phyloP scores from a whole-genome alignment of 2,797 vertebrate genomes.

The Carapus acus region DNA sequence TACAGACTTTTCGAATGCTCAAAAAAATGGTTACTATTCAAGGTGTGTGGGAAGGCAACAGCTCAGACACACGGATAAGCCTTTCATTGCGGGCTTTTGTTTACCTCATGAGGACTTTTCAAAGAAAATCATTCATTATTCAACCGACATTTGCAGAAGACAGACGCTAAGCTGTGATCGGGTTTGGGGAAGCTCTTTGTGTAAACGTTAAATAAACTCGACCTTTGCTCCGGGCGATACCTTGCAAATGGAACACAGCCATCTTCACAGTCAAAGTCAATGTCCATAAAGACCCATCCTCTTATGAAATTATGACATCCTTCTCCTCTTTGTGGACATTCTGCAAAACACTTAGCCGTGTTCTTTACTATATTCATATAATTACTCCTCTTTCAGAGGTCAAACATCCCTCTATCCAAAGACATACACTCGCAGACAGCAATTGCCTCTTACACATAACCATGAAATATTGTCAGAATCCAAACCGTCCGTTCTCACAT shows the following conservation, averaged over 20 bases:
- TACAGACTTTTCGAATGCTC: slow-evolving; percentile 21
- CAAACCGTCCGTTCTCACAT: slow-evolving; percentile 15
- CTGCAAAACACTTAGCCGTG: background rate
- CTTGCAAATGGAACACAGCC: slow-evolving; percentile 27
- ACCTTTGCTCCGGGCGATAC: slow-evolving; percentile 51
- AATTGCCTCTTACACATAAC: background rate
- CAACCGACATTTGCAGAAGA: slow-evolving; percentile 44
- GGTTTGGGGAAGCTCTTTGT: slow-evolving; percentile 43
- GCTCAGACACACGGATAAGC: slow-evolving; percentile 45
- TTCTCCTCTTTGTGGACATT: background rate
- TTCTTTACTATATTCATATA: slow-evolving; percentile 3
- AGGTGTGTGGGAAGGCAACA: slow-evolving; percentile 57
- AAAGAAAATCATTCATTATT: slow-evolving; percentile 55
- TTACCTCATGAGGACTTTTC: slow-evolving; percentile 46
- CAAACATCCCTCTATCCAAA: slow-evolving; percentile 2
- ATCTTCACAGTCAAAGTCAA: slow-evolving; percentile 25
- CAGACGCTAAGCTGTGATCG: slow-evolving; percentile 34
- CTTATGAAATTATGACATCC: slow-evolving; percentile 17
- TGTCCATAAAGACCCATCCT: slow-evolving; percentile 13
- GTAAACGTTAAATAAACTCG: slow-evolving; percentile 52
- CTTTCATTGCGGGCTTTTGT: slow-evolving; percentile 50
- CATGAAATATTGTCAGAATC: background rate
- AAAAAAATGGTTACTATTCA: slow-evolving; percentile 27
- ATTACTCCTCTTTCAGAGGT: slow-evolving; percentile 5
- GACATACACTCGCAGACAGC: no score